These are phyloP conservation scores for Oncorhynchus tshawytscha DNA, from an alignment of 2,113 vertebrate genomes.

Conservation along the genomic window DNA sequence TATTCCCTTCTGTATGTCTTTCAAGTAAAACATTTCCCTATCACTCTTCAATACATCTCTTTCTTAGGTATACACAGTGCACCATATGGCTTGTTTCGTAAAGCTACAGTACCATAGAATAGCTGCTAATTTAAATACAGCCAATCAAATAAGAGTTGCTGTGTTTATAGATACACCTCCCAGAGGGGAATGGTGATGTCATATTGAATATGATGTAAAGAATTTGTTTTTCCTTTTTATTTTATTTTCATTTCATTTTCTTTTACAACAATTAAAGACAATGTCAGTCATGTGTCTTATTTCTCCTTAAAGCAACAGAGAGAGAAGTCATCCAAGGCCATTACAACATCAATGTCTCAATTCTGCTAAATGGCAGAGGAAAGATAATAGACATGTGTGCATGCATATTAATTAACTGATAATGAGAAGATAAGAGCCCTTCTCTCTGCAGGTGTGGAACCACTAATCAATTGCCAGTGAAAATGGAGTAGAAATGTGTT, in stretches of 20 bases:
- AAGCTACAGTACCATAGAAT: not conserved
- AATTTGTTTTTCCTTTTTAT: not conserved
- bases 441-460: constrained; percentile 84
- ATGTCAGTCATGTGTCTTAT: constrained; percentile 67
- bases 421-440: constrained; percentile 85
- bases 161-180: not conserved
- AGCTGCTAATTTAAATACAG: not conserved
- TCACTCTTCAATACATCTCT: not conserved
- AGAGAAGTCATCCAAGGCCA: constrained; percentile 73
- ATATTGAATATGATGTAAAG: not conserved
- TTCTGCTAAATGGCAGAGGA: constrained; percentile 81
- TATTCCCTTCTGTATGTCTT: constrained; percentile 61
- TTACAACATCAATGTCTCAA: constrained; percentile 87
- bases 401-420: constrained; percentile 96
- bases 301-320: constrained; percentile 75
- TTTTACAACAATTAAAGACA: constrained; percentile 54
- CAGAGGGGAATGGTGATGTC: not conserved
- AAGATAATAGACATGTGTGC: constrained; percentile 86
- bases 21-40: constrained; percentile 59
- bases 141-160: not conserved
- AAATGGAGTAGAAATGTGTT: constrained; percentile 71
- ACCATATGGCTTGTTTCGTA: not conserved
- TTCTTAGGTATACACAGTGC: not conserved
- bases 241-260: constrained; percentile 57
- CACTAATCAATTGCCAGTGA: constrained; percentile 83